Base-by-base conservation (phyloP, 2,888 invertebrate genomes). In the Drosophila greeni region DNA sequence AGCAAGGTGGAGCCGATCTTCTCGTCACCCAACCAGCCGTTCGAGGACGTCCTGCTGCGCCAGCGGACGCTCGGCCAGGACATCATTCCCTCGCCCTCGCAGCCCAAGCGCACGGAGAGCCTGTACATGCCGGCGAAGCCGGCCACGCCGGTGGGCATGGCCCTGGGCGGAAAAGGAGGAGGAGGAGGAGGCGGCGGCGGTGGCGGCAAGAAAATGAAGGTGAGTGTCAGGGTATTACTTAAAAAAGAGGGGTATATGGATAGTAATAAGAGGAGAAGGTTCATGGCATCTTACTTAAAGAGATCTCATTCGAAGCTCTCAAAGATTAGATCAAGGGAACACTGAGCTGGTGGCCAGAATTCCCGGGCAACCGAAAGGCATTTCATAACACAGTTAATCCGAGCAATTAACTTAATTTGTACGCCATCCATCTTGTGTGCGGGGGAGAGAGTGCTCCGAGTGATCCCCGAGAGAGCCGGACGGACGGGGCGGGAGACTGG, bases 61-160 rank as follows among this genome's bases (percentile, higher is more conserved):
- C 95, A 95, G 88, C 91, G 95, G 82, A 93, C 91, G 75, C 91
- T 96, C 60, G 95, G 95, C 68, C 96, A 96, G 90, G 96, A 96
- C 87, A 96, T 96, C 88, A 92, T 95, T 85, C 95, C 96, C 69
- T 96, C 96, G 77, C 93, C 92, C 65, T 94, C 94, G 85, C 95
- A 96, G 88, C 96, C 96, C 64, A 96, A 97, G 89, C 92, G 97
- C 85, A 96, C 96, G 72, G 97, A 97, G 90, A 96, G 96, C 87
- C 91, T 97, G 82, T 96, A 94, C 89, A 92, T 95, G 82, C 91
- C 92, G 54, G 90, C 90, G 23, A 90, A 91, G 82, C 92, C 92
- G 49, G 90, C 89, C 70, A 91, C 66, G 86, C 91, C 67, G 82
- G 72, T 80, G 54, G 84, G 84, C 66, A 54, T 81, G 70, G 67